Evolutionary conservation across 1,140 invertebrate species (phyloP), one percentile per base, ranked within the genome.

Genomic region (Danaus melanippus): DNA sequence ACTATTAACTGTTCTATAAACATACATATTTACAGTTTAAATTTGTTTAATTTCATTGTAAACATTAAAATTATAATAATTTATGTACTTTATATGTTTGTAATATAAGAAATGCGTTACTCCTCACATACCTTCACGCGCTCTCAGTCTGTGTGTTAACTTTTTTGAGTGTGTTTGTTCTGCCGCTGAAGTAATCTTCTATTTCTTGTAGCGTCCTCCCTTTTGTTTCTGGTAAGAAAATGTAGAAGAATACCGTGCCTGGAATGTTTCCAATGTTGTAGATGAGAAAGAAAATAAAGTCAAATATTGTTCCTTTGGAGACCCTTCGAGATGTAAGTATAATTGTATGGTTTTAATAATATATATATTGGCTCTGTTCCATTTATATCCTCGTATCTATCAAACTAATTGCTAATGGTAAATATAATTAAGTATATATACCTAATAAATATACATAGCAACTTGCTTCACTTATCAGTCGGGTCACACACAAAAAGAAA

Each of bases 151-250:
- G 58, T 47, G 60, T 53, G 45, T 58, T 66, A 2, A 60, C 66
- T 50, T 80, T 80, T 46, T 74, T 78, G 0, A 86, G 60, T 0
- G 70, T 67, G 55, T 84, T 86, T 8, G 75, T 84, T 62, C 79
- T 78, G 8, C 79, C 79, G 46, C 77, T 76, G 73, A 92, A 93
- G 62, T 92, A 92, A 67, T 93, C 92, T 76, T 93, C 92, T 41
- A 96, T 94, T 74, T 96, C 94, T 72, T 95, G 93, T 4, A 96
- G 79, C 3, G 89, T 90, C 68, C 90, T 91, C 5, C 92, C 93
- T 78, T 95, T 95, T 0, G 94, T 96, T 75, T 96, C 95, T 7
- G 94, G 94, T n/a, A 96, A 81, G 66, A 89, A 92, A 47, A 92
- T 86, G 62, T 89, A 92, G 71, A 93, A 89, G 67, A 79, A 83